Conservation (phyloP, 1,140 invertebrate genomes). For the Chymomyza costata region DNA sequence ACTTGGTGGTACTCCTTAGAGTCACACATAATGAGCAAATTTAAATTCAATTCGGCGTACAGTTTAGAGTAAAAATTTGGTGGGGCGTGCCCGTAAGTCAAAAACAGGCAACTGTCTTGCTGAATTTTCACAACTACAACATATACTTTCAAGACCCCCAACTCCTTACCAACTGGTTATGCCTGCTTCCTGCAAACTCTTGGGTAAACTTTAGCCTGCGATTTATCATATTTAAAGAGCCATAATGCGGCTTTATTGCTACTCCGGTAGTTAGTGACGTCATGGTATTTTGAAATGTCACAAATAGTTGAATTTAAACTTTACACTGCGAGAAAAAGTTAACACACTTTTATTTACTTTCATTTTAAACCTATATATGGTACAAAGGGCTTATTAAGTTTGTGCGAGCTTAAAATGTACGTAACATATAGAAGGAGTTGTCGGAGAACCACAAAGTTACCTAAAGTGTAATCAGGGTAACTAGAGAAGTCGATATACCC, state of each 20-base stretch:
- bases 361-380: no score
- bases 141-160: slow-evolving; percentile 5
- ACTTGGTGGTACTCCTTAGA: slow-evolving; percentile 22
- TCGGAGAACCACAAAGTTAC: no score
- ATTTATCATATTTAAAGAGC: slow-evolving; percentile 71
- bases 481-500: no score
- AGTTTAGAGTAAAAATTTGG: neutral
- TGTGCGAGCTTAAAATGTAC: no score
- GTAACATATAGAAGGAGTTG: no score
- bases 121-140: slow-evolving; percentile 8
- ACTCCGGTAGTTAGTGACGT: neutral
- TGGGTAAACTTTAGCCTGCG: slow-evolving; percentile 22
- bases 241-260: slow-evolving; percentile 32
- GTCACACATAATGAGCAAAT: slow-evolving; percentile 54
- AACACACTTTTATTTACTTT: no score
- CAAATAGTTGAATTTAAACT: no score
- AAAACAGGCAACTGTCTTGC: slow-evolving; percentile 24
- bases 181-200: neutral
- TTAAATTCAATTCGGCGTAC: slow-evolving; percentile 65
- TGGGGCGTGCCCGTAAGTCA: slow-evolving; percentile 41
- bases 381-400: no score
- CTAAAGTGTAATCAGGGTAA: no score
- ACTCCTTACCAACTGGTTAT: neutral
- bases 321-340: no score
- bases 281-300: no score